Percentiles rank a stretch among this genome's conserved stretches.
These are phyloP conservation scores for Falco novaeseelandiae DNA, from an alignment of 2,797 vertebrate species.

Conservation along the genomic window DNA sequence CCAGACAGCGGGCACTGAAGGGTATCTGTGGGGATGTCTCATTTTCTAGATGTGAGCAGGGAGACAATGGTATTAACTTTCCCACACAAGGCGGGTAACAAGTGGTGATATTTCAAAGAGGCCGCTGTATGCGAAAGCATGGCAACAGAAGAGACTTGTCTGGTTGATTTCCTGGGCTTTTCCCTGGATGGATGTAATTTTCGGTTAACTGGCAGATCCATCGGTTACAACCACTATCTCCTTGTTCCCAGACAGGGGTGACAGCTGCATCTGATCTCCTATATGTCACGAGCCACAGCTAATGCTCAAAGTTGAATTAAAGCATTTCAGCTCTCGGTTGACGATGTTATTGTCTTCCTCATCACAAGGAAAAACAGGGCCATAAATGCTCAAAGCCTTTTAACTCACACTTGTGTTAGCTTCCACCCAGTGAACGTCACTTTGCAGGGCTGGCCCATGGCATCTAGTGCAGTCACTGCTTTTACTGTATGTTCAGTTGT, in stretches of 20 bases:
- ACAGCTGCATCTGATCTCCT: neutral
- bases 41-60: neutral
- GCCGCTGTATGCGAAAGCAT: neutral
- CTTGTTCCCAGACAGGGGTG: neutral
- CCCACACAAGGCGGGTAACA: neutral
- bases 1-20: accelerated
- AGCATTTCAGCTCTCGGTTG: neutral
- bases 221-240: neutral
- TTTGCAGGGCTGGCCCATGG: neutral
- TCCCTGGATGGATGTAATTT: neutral
- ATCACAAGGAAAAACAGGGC: neutral
- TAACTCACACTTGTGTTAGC: neutral
- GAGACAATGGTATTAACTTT: neutral
- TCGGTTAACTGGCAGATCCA: neutral
- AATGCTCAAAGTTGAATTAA: neutral
- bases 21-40: neutral
- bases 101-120: neutral
- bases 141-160: neutral
- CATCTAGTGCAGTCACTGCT: neutral
- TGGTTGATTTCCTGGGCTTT: neutral
- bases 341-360: neutral
- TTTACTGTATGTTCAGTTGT: too few species aligned
- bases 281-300: neutral
- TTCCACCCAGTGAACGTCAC: neutral
- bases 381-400: neutral